Evolutionary conservation across 2,113 vertebrate species (phyloP), one percentile per base, ranked within the genome.

Genomic region (Lepisosteus oculatus): DNA sequence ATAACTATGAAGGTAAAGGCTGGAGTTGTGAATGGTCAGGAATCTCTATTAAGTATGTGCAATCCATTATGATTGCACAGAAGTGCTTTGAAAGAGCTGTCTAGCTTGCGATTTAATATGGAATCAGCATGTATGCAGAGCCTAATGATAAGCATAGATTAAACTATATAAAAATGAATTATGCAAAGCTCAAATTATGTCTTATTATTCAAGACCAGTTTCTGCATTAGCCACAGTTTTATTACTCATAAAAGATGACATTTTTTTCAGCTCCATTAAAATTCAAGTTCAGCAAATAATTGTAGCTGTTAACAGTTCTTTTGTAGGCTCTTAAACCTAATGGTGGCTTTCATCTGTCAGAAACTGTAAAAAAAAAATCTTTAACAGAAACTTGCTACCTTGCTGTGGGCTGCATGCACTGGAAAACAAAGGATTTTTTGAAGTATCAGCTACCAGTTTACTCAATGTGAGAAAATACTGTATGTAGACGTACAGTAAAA

Each of bases 341-440:
- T 73, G 66, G 67, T 68, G 56, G 45, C 55, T 67, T 67, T 71
- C 70, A 71, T 71, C 17, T 72, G 70, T 63, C 70, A 72, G 62
- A 56, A 47, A 59, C 57, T 59, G 57, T 59, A 51, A 51, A 51
- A 51, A 51, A 59, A 59, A 59, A 59, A 59, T 14, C 57, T 59
- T 59, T 13, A 59, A 8, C 57, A 11, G 14, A 59, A 59, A n/a
- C 12, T 4, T 15, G 5, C 57, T 15, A 13, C 3, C 12, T 59
- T 13, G 12, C 3, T 15, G 12, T 59, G 14, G 14, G 11, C 9
- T 3, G 57, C 2, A 59, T n/a, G 14, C 14, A 13, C 13, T 13
- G 13, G 13, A 59, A 59, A 59, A 51, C 47, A 6, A 9, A 51
- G 9, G 47, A 6, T 51, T 29, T 29, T 29, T 29, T 29, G 5